A percentile compares a stretch with the other conserved stretches of the same genome.
These are phyloP conservation scores for Malurus leucopterus DNA, from an alignment of 2,797 vertebrate genomes.

Conservation along the genomic window DNA sequence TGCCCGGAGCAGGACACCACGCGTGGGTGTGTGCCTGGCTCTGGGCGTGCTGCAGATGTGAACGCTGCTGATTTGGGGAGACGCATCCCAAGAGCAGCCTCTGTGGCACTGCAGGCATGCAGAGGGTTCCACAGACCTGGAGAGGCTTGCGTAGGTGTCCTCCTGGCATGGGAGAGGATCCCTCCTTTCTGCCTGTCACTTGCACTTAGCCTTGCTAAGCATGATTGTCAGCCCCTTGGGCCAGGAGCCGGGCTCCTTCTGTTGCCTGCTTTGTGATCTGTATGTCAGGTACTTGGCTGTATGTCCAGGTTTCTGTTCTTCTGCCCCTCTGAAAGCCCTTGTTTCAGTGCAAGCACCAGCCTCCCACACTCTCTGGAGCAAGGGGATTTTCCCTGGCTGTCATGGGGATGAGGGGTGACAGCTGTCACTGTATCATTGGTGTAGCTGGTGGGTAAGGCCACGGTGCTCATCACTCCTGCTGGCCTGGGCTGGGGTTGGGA, in stretches of 20 bases:
- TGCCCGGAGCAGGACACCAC: accelerated
- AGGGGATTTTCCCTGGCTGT: background rate
- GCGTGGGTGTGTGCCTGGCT: background rate
- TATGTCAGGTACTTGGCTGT: background rate
- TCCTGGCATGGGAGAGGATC: background rate
- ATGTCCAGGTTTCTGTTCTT: accelerated
- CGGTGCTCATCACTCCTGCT: conserved; percentile 3
- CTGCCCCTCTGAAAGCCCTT: background rate
- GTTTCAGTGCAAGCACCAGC: background rate
- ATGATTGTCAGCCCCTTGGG: background rate
- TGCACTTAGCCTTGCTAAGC: background rate
- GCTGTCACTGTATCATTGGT: background rate
- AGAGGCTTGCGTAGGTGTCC: conserved; percentile 24
- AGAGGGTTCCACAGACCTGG: background rate
- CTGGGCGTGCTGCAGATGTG: accelerated
- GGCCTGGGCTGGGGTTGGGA: background rate
- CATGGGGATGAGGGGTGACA: background rate
- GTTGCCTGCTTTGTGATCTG: background rate
- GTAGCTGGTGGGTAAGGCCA: background rate
- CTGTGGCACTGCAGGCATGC: background rate
- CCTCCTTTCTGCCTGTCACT: background rate
- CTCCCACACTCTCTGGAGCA: accelerated
- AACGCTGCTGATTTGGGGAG: background rate
- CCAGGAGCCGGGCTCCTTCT: background rate
- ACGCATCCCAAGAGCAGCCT: background rate